A percentile compares a stretch with the other conserved stretches of the same genome.
These are phyloP conservation scores for Rhagonycha lutea DNA, from an alignment of 2,888 invertebrate species.

Conservation along the genomic window DNA sequence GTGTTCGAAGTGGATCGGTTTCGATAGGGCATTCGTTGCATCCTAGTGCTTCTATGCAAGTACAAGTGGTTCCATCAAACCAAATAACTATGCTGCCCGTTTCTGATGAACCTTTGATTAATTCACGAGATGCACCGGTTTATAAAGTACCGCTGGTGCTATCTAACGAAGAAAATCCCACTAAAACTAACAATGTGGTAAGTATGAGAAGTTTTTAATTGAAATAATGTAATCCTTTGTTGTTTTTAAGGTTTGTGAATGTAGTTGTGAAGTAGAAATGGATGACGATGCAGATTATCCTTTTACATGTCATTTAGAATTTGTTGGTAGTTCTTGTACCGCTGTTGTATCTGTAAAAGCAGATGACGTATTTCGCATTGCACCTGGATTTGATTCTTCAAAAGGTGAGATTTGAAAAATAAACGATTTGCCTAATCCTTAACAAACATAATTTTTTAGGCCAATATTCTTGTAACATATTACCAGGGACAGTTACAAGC, in stretches of 20 bases:
- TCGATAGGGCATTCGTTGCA: slow-evolving; percentile 48
- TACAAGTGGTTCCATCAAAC: slow-evolving; percentile 45
- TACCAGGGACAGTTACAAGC: slow-evolving; percentile 39
- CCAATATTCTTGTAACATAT: slow-evolving; percentile 50
- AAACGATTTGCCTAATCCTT: neutral
- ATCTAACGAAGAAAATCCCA: slow-evolving; percentile 40
- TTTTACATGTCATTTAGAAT: slow-evolving; percentile 50
- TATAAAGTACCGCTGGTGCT: slow-evolving; percentile 45
- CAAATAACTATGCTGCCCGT: slow-evolving; percentile 42
- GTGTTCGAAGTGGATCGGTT: slow-evolving; percentile 44
- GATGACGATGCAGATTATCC: slow-evolving; percentile 43
- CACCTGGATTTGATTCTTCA: slow-evolving; percentile 49
- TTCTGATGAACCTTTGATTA: slow-evolving; percentile 41
- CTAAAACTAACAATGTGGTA: slow-evolving; percentile 49
- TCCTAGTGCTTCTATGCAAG: slow-evolving; percentile 44
- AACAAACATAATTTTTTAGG: slow-evolving; percentile 38
- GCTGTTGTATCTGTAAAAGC: no score
- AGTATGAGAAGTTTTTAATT: slow-evolving; percentile 8
- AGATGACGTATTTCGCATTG: slow-evolving; percentile 46
- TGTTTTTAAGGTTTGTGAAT: slow-evolving; percentile 46
- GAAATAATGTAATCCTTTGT: neutral
- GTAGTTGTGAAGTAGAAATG: slow-evolving; percentile 44
- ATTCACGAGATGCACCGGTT: slow-evolving; percentile 38
- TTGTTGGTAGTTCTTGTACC: slow-evolving; percentile 43
- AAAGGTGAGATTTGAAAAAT: slow-evolving; percentile 40